A percentile compares a stretch with the other conserved stretches of the same genome.
Evolutionary conservation across 2,888 invertebrate species (phyloP).

Genomic region (Gastrophysa polygoni): DNA sequence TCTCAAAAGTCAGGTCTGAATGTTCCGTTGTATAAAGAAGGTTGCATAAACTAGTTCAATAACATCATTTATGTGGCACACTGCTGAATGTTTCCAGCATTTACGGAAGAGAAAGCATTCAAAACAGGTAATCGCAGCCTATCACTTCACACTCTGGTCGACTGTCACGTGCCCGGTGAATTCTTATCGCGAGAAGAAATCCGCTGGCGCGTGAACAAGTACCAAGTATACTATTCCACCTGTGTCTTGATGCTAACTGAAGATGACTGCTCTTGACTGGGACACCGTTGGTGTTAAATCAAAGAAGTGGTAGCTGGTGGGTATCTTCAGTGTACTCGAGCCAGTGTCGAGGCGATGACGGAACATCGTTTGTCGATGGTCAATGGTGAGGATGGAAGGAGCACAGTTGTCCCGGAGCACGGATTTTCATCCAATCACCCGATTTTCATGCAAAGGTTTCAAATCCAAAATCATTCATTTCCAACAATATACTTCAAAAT

Average conservation of each 20-base stretch:
- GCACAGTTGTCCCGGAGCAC: no score
- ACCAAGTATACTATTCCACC: constrained; percentile 24
- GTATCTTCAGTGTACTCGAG: constrained; percentile 42
- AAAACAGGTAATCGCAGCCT: constrained; percentile 1
- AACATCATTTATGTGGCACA: neutral
- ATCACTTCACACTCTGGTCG: neutral
- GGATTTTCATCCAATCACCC: no score
- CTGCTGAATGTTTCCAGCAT: neutral
- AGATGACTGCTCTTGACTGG: constrained; percentile 46
- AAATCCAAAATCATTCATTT: no score
- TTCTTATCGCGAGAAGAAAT: constrained; percentile 23
- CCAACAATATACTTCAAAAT: no score
- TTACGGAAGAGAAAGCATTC: constrained; percentile 22
- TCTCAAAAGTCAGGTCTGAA: neutral
- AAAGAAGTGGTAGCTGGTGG: constrained; percentile 52
- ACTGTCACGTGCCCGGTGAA: constrained; percentile 18
- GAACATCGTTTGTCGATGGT: constrained; percentile 32
- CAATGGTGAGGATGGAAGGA: constrained; percentile 35
- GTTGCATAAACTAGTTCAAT: neutral
- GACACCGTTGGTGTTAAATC: constrained; percentile 53
- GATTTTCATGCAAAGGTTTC: no score
- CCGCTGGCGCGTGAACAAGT: constrained; percentile 23
- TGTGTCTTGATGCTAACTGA: constrained; percentile 46
- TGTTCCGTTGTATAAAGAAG: neutral
- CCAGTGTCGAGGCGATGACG: constrained; percentile 46